Conservation (phyloP, 2,797 vertebrate genomes). For the Sciaenops ocellatus region DNA sequence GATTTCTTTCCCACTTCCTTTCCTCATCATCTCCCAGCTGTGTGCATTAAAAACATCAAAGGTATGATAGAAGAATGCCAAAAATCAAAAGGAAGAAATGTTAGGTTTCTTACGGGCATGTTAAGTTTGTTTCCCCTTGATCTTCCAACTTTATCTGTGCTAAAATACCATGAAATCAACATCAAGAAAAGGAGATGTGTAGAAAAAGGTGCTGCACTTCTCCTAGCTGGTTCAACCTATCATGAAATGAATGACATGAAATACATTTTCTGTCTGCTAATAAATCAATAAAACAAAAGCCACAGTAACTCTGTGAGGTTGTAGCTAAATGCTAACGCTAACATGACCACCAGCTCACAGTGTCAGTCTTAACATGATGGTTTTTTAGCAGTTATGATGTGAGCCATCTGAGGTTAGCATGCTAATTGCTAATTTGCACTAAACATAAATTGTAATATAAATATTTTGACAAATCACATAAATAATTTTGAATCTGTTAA, state of each 20-base stretch:
- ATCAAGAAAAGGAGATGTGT: neutral
- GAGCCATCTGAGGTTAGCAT: neutral
- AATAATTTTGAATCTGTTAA: no score
- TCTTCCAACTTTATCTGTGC: neutral
- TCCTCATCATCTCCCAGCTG: slow-evolving; percentile 10
- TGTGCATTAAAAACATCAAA: slow-evolving; percentile 39
- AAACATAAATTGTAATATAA: neutral
- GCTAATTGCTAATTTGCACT: neutral
- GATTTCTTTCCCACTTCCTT: slow-evolving; percentile 5
- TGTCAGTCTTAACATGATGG: neutral
- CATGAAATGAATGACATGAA: neutral
- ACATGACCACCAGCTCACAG: neutral
- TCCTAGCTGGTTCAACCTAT: neutral
- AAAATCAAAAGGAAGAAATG: slow-evolving; percentile 34
- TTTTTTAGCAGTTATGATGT: neutral
- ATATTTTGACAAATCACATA: no score
- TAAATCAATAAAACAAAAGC: slow-evolving; percentile 22
- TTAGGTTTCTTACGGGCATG: slow-evolving; percentile 26
- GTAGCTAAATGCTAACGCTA: neutral
- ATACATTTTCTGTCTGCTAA: neutral
- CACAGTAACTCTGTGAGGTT: neutral
- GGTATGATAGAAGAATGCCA: slow-evolving; percentile 27
- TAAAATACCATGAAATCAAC: slow-evolving; percentile 21
- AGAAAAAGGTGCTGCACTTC: neutral
- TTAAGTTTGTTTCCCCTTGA: neutral